Base-by-base conservation (phyloP, 2,888 invertebrate genomes). In the Arctia plantaginis region DNA sequence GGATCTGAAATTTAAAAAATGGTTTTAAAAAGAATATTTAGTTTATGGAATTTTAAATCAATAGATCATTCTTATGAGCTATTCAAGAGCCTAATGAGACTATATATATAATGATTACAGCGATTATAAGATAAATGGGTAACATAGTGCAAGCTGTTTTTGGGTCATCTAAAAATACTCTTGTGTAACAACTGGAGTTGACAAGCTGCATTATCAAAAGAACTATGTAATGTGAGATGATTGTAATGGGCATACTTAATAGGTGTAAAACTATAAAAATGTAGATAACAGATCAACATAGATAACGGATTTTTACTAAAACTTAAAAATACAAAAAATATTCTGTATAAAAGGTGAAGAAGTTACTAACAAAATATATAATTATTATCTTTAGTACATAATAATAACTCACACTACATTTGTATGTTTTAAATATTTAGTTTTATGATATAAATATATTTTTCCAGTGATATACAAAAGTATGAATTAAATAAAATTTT, bases 1-100 rank as follows among this genome's bases (percentile, higher is more conserved):
- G 97, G 96, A 96, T 98, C 98, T 98, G 96, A 85, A 97, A 97
- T 86, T 75, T 88, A 86, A 72, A 85, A 84, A 85, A 75, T 1
- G 51, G 73, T 69, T 66, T 7, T 8, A 30, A 62, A 7, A 30
- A 15, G 7, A 62, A 15, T 30, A 30, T 62, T 15, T 27, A 18
- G 18, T 30, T 30, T 30, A 30, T 62, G 30, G 62, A 30, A 2
- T 62, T 62, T 30, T 62, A 30, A 62, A 62, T 62, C 18, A 6
- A 13, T 62, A 7, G 30, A 62, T 30, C 15, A 30, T 62, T 30
- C 18, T 30, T 18, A n/a, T 20, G 8, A 51, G 44, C 8, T 27
- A 47, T 30, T 44, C 4, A 6, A 10, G 41, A 41, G 30, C 33
- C 13, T 59, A 39, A 67, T 68, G 27, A 62, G 62, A 69, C 27